Base-by-base conservation (phyloP, 2,113 vertebrate genomes). In the Petrocephalus microphthalmus region DNA sequence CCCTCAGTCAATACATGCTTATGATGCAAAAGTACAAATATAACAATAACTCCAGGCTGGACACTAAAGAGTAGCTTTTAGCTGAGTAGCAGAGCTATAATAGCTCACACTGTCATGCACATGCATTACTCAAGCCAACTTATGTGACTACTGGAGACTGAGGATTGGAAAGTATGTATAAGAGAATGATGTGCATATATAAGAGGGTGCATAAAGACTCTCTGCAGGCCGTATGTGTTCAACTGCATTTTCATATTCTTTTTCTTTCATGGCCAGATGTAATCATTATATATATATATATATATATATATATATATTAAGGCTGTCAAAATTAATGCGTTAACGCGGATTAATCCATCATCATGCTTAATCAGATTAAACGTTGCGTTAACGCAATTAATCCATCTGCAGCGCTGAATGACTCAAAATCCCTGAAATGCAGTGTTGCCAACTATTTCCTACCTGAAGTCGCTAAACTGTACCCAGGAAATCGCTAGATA, bases 1-100 rank as follows among this genome's bases (percentile, higher is more conserved):
- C 87, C 91, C 87, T 90, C 88, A 89, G 91, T 93, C 89, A 88
- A 91, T 90, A 92, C 85, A 84, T 90, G 89, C 87, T 33, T 87
- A 13, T 11, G 15, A 54, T 19, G 52, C 45, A 85, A 54, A 33
- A 52, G 25, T 13, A 19, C 45, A 89, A 90, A 88, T 90, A 89
- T 90, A 89, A 91, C 87, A 82, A 87, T 90, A 89, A 87, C 90
- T 91, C 64, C 88, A 87, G 84, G 56, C 86, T 42, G 57, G 86
- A 53, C 64, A 85, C 51, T 90, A 49, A 90, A 81, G 51, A 33
- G 19, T 57, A 84, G 71, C 87, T 42, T 88, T 78, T 60, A 57
- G 42, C 47, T 15, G 81, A 37, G 88, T 45, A 52, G 37, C 42
- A 51, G 19, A 71, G 25, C 88, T 90, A 92, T 90, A 90, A 90